Evolutionary conservation across 2,888 invertebrate species (phyloP), one percentile per base, ranked within the genome.

Genomic region (Troglohyphantes excavatus): DNA sequence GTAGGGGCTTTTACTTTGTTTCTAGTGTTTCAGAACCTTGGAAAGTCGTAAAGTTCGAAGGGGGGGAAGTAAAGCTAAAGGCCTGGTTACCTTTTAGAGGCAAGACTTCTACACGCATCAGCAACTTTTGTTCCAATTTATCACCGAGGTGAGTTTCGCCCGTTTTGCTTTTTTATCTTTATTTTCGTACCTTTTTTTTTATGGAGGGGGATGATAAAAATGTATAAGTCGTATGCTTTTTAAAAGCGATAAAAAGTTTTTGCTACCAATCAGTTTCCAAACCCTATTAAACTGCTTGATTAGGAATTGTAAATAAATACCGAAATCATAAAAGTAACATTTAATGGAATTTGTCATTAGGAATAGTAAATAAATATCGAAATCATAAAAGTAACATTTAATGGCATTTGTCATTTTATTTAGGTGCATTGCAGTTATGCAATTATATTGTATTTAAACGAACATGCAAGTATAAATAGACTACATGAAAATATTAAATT

Each of bases 91-190:
- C 82, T 68, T 89, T 89, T 89, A 76, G 82, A 82, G 82, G 61
- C 76, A 68, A 61, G 82, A 65, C 68, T 76, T 63, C 76, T 82
- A 82, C 70, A 89, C 88, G 88, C 88, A 26, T 89, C 88, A 82
- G 88, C 82, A 70, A 89, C 88, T 89, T 89, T 89, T 46, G 82
- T 43, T 67, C 88, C 88, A 82, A 89, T 89, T 89, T 89, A 89
- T 89, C 88, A 89, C 88, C 88, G 39, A 26, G 43, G 88, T 82
- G 72, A 82, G 59, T 70, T 70, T 61, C 19, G 59, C 21, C 26
- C n/a, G n/a, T 61, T 82, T 82, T 82, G 63, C 33, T 73, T 73
- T n/a, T n/a, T 39, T 81, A 46, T 23, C 65, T 63, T 33, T 33
- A 29, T 73, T 29, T 27, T 29, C 43, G 9, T 53, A 53, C 13